Base-by-base conservation (phyloP, 2,888 invertebrate genomes). In the Diachrysia chrysitis region DNA sequence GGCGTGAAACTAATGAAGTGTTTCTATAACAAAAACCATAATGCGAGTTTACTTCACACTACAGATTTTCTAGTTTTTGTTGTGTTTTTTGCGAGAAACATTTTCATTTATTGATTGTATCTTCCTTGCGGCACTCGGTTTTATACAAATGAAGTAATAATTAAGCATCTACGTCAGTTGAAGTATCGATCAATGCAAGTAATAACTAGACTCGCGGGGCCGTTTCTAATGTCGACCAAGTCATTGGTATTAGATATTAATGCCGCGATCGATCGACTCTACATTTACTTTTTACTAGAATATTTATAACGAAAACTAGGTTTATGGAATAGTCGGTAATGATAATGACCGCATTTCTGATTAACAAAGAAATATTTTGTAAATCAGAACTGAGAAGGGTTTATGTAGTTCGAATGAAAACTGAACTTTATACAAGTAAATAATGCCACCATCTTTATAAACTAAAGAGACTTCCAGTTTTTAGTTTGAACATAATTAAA, bases 1-100 rank as follows among this genome's bases (percentile, higher is more conserved):
- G 73, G 85, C 85, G 88, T 83, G 82, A 87, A 86, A 73, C 83
- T 87, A 89, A 87, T 88, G 83, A 87, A 85, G 82, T 83, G 87
- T 84, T 85, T 87, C 86, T 78, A 75, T 75, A 76, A 77, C 74
- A 83, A 84, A 85, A 83, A 83, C 69, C 63, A 69, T 75, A 82
- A 85, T 84, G 78, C 65, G 58, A 73, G 57, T 75, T 75, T 73
- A 74, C 70, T 71, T 72, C 17, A 63, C 68, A 65, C 46, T 54
- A 56, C 58, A 66, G 58, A 76, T 69, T 72, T 68, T 35, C 58
- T 61, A 66, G 54, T 76, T 81, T 77, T 78, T 73, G 67, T 62
- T 59, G 48, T 54, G 53, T 65, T 66, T 64, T 64, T 55, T 62
- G 25, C 37, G 46, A 53, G 56, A 23, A 63, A 58, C 42, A 60